Base-by-base conservation (phyloP, 2,113 vertebrate genomes). In the Cyrtonyx montezumae region DNA sequence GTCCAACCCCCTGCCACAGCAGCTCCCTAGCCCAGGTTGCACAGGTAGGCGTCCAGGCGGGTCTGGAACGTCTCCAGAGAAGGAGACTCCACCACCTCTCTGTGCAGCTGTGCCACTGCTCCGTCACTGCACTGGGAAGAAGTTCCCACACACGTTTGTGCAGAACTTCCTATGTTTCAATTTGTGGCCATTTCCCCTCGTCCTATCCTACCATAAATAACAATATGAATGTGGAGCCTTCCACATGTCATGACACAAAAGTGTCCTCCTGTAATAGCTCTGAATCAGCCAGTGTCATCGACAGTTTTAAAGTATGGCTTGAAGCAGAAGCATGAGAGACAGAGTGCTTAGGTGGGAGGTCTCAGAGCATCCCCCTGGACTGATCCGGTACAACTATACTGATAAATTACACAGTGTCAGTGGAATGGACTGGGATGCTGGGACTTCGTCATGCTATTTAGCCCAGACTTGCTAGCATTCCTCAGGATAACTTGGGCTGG, bases 391-490 rank as follows among this genome's bases (percentile, higher is more conserved):
- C 8, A 21, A 26, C 7, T 7, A 7, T 8, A 40, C 8, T 16
- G 74, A 42, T 75, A 84, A 87, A 75, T 48, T 21, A 46, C 1
- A 71, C 15, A 36, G 13, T 12, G 18, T 51, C 43, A 6, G 6
- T 46, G n/a, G 22, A 23, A 17, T 7, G 46, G 46, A 37, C 14
- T 11, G 36, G 23, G 13, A 19, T 62, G 30, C 18, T 85, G 55
- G 26, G 25, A 62, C 8, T 9, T 2, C 11, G 8, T 22, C 12
- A 17, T 55, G 25, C 28, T 74, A 11, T 32, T 66, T 66, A 88
- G 20, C 15, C 25, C 20, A 17, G 26, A 6, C 10, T 13, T 2
- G 0, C 15, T 36, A 45, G 8, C 18, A 4, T 4, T 34, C 19
- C 23, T 86, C 14, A 13, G 59, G 32, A 78, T 37, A 75, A 32